Conservation (phyloP, 2,113 vertebrate genomes). For the Periophthalmus modestus region DNA sequence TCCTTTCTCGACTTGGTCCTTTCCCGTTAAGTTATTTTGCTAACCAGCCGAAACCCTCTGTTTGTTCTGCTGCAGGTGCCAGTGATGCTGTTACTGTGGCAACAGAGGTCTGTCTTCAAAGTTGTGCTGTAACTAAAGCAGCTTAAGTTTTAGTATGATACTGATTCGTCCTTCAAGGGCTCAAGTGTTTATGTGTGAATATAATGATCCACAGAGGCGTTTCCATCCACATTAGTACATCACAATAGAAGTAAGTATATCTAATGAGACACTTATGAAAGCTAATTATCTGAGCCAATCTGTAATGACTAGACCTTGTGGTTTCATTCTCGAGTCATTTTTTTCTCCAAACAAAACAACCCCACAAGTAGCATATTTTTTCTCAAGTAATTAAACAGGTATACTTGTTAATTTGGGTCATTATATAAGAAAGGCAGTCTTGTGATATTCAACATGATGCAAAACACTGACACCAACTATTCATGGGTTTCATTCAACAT, state of each 20-base stretch:
- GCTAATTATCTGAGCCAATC: background rate
- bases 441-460: background rate
- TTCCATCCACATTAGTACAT: background rate
- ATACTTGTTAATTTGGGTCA: background rate
- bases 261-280: slow-evolving; percentile 7
- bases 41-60: background rate
- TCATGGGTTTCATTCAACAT: too few relatives aligned
- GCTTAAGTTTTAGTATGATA: background rate
- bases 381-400: background rate
- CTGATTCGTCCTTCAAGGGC: background rate
- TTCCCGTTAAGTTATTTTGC: background rate
- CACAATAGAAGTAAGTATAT: background rate
- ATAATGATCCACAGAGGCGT: background rate
- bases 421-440: background rate
- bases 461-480: background rate
- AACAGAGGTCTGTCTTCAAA: slow-evolving; percentile 4
- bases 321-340: slow-evolving; percentile 22
- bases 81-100: slow-evolving; percentile 5
- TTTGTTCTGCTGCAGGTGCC: slow-evolving; percentile 1
- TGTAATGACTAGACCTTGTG: background rate
- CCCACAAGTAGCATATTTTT: background rate
- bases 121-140: background rate
- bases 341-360: background rate
- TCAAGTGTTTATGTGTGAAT: background rate
- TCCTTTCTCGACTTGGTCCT: background rate